phyloP scores from a whole-genome alignment of 2,888 invertebrate species.

The Eustalomyia histrio region DNA sequence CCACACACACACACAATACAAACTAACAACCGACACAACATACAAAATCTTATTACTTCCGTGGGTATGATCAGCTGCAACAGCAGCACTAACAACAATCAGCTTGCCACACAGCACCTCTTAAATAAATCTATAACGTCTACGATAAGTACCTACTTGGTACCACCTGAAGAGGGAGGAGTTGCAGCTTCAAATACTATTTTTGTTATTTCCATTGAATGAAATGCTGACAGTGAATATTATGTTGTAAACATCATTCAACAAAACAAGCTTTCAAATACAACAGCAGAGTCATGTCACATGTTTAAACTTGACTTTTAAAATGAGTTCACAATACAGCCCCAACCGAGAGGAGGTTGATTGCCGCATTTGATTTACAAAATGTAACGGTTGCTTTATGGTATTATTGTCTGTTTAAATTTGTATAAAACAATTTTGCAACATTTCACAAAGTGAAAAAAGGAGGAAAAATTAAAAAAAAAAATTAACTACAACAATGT shows the following conservation, averaged over 20 bases:
- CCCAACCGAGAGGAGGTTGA: neutral
- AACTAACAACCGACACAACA: constrained; percentile 28
- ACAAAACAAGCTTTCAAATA: constrained; percentile 8
- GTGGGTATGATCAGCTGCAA: constrained; percentile 36
- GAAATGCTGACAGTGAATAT: constrained; percentile 53
- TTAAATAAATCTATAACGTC: constrained; percentile 15
- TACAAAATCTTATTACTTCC: constrained; percentile 59
- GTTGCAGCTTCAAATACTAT: neutral
- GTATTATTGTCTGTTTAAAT: neutral
- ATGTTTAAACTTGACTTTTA: constrained; percentile 63
- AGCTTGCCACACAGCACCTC: neutral
- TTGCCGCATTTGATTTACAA: constrained; percentile 5
- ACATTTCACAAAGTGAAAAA: constrained; percentile 7
- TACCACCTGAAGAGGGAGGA: constrained; percentile 19
- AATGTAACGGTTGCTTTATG: neutral
- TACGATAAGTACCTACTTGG: neutral
- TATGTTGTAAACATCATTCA: constrained; percentile 36
- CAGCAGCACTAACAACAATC: constrained; percentile 6
- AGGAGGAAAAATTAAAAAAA: neutral
- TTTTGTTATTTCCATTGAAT: constrained; percentile 16
- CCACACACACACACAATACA: constrained; percentile 50
- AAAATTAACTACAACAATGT: neutral
- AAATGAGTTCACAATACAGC: constrained; percentile 51
- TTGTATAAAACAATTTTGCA: neutral
- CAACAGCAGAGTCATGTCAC: constrained; percentile 50